Conservation (phyloP, 2,888 invertebrate species). For the Leptinotarsa tumamoca region DNA sequence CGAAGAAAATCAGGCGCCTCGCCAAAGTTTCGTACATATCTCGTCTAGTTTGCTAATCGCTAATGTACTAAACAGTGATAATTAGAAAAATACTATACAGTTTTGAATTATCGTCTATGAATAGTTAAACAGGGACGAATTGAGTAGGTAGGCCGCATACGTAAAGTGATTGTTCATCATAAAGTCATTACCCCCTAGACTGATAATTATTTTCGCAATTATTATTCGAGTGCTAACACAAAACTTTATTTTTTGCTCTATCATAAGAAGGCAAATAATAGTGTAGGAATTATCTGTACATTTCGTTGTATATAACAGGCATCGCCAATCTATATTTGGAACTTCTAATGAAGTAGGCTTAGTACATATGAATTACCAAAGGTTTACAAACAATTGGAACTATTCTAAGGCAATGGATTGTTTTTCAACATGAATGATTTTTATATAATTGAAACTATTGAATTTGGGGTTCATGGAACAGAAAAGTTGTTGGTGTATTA, state of each 20-base stretch:
- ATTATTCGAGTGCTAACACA: neutral
- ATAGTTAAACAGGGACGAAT: neutral
- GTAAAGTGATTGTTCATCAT: constrained; percentile 9
- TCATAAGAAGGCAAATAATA: neutral
- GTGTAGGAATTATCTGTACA: neutral
- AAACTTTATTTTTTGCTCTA: neutral
- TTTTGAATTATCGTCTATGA: constrained; percentile 4
- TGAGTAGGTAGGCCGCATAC: neutral
- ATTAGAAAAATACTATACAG: neutral
- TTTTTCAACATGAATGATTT: no score
- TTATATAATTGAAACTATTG: no score
- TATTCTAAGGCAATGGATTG: no score
- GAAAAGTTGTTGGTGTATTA: no score
- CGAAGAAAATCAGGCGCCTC: neutral
- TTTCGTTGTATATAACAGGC: neutral
- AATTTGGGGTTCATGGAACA: no score
- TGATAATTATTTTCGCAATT: constrained; percentile 4
- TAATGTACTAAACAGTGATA: constrained; percentile 6
- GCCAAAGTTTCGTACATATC: neutral
- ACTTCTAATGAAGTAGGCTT: no score
- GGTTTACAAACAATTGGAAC: no score
- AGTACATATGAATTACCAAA: no score
- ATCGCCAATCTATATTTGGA: neutral
- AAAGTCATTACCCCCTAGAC: constrained; percentile 13
- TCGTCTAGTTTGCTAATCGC: constrained; percentile 6